phyloP scores from a whole-genome alignment of 2,888 invertebrate species.

The Cordilura impudica region DNA sequence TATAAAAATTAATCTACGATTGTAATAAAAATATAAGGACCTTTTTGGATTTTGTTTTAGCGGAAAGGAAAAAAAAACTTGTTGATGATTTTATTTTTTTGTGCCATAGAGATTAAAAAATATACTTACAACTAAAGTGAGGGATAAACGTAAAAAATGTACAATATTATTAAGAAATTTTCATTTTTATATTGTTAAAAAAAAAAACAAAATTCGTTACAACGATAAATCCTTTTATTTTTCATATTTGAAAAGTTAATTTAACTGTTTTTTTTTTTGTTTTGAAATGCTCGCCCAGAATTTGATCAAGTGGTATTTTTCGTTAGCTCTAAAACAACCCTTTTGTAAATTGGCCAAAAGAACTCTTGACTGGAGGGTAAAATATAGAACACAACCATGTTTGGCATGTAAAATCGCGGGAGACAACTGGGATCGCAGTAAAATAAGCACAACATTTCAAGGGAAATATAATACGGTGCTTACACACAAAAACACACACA shows the following conservation, averaged over 20 bases:
- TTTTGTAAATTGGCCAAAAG: constrained; percentile 30
- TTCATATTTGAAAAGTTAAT: constrained; percentile 14
- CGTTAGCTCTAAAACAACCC: constrained; percentile 29
- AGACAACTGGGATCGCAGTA: constrained; percentile 72
- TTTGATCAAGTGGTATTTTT: not conserved
- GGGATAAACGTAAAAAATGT: too few species aligned
- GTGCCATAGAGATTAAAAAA: too few species aligned
- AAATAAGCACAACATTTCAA: constrained; percentile 48
- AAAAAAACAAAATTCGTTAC: too few species aligned
- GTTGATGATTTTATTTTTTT: constrained; percentile 53
- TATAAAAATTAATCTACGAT: constrained; percentile 50
- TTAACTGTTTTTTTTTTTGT: constrained; percentile 21
- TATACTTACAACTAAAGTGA: too few species aligned
- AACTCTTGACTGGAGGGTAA: constrained; percentile 41
- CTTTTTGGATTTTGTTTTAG: not conserved
- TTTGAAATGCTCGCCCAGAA: constrained; percentile 15
- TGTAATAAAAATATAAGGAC: constrained; percentile 21
- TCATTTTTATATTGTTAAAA: too few species aligned
- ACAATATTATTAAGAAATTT: too few species aligned
- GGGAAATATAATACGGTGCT: constrained; percentile 6
- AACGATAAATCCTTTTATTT: not conserved
- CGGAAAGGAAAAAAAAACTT: constrained; percentile 17
- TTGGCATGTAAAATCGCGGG: constrained; percentile 73
- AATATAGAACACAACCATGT: constrained; percentile 46
- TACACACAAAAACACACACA: not conserved